Evolutionary conservation across 30 jellyfish, hydroid and myxozoan genomes (phyloP).

Genomic region (Cassiopea andromeda): DNA sequence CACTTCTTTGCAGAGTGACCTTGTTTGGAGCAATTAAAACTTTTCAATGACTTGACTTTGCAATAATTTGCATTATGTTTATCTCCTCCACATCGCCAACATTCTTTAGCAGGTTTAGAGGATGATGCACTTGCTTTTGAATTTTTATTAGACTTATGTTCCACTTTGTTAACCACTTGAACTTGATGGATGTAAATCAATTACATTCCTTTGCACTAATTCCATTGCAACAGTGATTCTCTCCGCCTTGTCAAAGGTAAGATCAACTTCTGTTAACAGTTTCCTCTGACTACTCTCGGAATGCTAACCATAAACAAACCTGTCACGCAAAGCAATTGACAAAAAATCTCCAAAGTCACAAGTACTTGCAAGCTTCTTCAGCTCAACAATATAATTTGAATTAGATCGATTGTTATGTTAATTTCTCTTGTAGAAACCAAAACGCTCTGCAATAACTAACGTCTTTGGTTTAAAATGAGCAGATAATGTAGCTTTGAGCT

Average conservation of each 20-base stretch:
- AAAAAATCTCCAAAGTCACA: conserved; percentile 40
- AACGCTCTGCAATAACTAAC: conserved; percentile 49
- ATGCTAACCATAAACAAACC: conserved; percentile 31
- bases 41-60: background rate
- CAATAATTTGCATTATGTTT: conserved; percentile 44
- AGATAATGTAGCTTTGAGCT: conserved; percentile 3
- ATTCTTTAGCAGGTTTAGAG: conserved; percentile 25
- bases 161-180: conserved; percentile 42
- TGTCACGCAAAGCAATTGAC: conserved; percentile 25
- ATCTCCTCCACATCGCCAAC: conserved; percentile 49
- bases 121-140: conserved; percentile 39
- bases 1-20: conserved; percentile 8
- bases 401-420: conserved; percentile 38
- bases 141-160: conserved; percentile 23
- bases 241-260: conserved; percentile 51
- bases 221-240: conserved; percentile 50
- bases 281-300: conserved; percentile 29
- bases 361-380: conserved; percentile 46
- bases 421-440: conserved; percentile 4
- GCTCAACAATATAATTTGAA: conserved; percentile 41
- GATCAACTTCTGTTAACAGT: conserved; percentile 46
- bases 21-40: conserved; percentile 33
- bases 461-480: conserved; percentile 41
- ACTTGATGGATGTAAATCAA: conserved; percentile 20
- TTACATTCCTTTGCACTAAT: background rate